Conservation (phyloP, 2,113 vertebrate genomes). For the Saimiri boliviensis region DNA sequence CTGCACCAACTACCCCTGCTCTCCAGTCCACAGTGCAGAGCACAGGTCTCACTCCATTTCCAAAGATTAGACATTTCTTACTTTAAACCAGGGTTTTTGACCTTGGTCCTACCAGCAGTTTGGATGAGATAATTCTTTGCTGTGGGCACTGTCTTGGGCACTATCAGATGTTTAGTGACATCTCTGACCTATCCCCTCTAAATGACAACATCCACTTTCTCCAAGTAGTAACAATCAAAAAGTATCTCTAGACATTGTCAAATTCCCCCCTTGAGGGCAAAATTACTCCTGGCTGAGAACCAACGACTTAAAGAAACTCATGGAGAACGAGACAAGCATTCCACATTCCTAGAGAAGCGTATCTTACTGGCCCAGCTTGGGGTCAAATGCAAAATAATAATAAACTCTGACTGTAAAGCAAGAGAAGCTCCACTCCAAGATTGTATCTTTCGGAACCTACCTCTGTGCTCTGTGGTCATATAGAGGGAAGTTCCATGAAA, state of each 20-base stretch:
- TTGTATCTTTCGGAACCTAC: neutral
- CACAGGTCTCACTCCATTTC: neutral
- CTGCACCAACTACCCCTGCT: neutral
- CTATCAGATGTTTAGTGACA: rapidly evolving
- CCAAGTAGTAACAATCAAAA: neutral
- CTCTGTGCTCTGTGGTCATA: neutral
- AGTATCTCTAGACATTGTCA: neutral
- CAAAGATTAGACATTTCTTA: neutral
- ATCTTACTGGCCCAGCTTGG: neutral
- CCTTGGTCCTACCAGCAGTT: neutral
- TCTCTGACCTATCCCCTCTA: neutral
- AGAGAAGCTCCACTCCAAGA: too few species aligned
- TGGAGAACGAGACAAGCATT: neutral
- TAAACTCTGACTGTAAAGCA: neutral
- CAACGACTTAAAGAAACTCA: neutral
- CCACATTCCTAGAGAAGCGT: neutral
- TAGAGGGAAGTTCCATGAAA: neutral
- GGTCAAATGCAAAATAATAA: neutral
- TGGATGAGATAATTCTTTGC: neutral
- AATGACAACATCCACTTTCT: neutral
- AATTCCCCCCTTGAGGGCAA: neutral
- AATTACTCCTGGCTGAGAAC: neutral
- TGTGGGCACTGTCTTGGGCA: neutral
- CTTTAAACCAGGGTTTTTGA: neutral
- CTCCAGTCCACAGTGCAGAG: neutral